Conservation (phyloP, 2,797 vertebrate genomes). For the Sciaenops ocellatus region DNA sequence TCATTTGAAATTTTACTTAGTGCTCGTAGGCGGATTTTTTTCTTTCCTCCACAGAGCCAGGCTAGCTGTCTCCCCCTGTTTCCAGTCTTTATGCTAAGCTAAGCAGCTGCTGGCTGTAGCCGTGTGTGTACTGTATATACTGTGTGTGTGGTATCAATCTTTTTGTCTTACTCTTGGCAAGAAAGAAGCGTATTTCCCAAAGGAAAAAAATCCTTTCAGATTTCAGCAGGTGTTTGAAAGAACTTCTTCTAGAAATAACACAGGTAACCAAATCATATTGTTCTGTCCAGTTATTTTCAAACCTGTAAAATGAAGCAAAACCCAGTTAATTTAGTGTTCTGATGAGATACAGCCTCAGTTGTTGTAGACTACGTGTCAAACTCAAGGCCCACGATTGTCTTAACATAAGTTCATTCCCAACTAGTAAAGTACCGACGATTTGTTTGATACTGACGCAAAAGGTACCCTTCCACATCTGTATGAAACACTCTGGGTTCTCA, state of each 20-base stretch:
- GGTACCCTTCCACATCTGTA: too few relatives aligned
- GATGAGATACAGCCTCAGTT: background rate
- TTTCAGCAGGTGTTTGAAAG: background rate
- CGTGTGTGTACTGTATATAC: background rate
- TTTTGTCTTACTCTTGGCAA: background rate
- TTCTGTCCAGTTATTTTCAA: background rate
- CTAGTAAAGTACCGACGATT: too few relatives aligned
- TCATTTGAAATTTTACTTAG: background rate
- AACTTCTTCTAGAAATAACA: background rate
- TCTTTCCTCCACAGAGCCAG: background rate
- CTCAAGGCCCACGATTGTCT: too few relatives aligned
- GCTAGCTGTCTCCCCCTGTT: background rate
- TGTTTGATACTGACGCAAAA: too few relatives aligned
- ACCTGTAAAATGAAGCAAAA: background rate
- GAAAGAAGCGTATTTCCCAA: background rate
- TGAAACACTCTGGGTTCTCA: too few relatives aligned
- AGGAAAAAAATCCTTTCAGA: background rate
- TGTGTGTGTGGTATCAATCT: background rate
- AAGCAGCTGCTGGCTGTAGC: too few relatives aligned
- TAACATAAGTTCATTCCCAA: too few relatives aligned
- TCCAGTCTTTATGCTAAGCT: slow-evolving; percentile 3
- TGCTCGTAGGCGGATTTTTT: background rate
- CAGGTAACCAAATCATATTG: background rate
- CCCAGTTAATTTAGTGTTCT: too few relatives aligned
- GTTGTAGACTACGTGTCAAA: background rate